Conservation (phyloP, 2,888 invertebrate species). For the Cotesia congregata region DNA sequence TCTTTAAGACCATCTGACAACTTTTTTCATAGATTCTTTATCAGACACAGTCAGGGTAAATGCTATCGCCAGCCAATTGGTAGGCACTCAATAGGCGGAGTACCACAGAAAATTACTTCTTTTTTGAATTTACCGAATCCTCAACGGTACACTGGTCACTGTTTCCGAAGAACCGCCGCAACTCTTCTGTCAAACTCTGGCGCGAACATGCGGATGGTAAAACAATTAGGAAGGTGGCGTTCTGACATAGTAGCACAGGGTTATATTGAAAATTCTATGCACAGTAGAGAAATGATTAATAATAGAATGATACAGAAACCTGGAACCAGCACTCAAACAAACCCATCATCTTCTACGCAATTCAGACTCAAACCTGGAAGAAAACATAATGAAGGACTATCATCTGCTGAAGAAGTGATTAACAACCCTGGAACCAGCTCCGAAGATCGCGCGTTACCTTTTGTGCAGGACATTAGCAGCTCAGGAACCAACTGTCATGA, state of each 20-base stretch:
- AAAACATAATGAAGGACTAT: not conserved
- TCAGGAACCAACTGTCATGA: too few relatives aligned
- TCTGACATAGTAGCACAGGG: not conserved
- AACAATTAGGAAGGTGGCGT: conserved; percentile 5
- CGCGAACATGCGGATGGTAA: not conserved
- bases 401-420: not conserved
- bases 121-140: conserved; percentile 28
- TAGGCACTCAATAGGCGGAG: conserved; percentile 23
- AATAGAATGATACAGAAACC: not conserved
- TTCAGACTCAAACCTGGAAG: not conserved
- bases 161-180: conserved; percentile 37
- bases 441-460: too few relatives aligned
- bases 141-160: conserved; percentile 34
- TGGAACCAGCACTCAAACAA: not conserved
- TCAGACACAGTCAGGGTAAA: conserved; percentile 34
- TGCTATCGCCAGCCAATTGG: conserved; percentile 31
- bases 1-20: conserved; percentile 11
- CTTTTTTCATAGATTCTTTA: conserved; percentile 21
- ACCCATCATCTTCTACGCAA: too few relatives aligned
- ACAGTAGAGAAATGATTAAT: not conserved
- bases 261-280: not conserved
- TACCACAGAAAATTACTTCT: conserved; percentile 34
- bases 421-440: not conserved
- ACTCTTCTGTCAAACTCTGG: conserved; percentile 13
- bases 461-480: too few relatives aligned